Evolutionary conservation across 1,140 invertebrate genomes (phyloP).

Genomic region (Caenorhabditis briggsae): DNA sequence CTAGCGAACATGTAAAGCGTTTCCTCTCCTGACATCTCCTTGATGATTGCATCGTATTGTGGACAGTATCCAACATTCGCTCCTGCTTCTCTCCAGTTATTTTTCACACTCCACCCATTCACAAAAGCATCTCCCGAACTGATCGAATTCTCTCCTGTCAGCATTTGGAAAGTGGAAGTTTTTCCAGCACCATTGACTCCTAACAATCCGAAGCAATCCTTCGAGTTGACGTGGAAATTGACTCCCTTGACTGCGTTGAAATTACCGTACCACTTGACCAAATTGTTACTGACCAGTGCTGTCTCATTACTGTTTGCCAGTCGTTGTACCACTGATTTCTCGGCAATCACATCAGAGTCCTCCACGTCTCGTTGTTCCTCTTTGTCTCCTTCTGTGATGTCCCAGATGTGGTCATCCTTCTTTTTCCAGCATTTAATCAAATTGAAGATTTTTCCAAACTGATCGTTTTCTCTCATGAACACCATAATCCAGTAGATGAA

Average conservation of each 20-base stretch:
- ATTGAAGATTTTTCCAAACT: constrained; percentile 31
- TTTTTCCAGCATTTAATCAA: constrained; percentile 14
- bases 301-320: constrained; percentile 30
- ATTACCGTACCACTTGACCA: constrained; percentile 70
- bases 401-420: constrained; percentile 11
- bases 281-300: constrained; percentile 64
- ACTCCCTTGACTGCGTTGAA: constrained; percentile 74
- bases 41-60: constrained; percentile 85
- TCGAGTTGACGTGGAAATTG: constrained; percentile 70
- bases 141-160: constrained; percentile 85
- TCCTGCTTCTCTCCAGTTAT: constrained; percentile 69
- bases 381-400: constrained; percentile 47
- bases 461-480: constrained; percentile 66
- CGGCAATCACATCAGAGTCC: constrained; percentile 69
- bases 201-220: constrained; percentile 71
- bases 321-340: constrained; percentile 63
- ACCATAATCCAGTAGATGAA: constrained; percentile 72
- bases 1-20: constrained; percentile 81
- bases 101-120: constrained; percentile 78
- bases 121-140: constrained; percentile 82
- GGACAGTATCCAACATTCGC: constrained; percentile 81
- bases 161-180: constrained; percentile 83
- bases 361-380: constrained; percentile 55
- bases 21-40: constrained; percentile 86
- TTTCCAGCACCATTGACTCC: constrained; percentile 79